phyloP scores from a whole-genome alignment of 2,113 vertebrate genomes.

The Progne subis region DNA sequence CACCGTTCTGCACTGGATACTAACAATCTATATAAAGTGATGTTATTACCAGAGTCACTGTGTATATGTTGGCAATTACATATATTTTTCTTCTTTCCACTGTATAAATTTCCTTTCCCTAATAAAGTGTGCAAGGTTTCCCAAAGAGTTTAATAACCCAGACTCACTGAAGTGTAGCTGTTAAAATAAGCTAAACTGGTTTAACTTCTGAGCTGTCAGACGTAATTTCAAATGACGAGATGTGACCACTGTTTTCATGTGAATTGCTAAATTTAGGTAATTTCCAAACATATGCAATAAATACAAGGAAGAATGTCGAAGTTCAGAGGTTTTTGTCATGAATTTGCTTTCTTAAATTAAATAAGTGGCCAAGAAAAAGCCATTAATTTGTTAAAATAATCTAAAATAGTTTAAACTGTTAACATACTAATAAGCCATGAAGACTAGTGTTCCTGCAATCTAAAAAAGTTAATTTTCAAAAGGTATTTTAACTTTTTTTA shows the following conservation, averaged over 20 bases:
- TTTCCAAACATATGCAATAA: constrained; percentile 43
- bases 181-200: constrained; percentile 72
- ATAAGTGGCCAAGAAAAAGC: background rate
- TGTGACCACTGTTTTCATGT: constrained; percentile 46
- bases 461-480: background rate
- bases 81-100: constrained; percentile 46
- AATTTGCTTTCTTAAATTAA: background rate
- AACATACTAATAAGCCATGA: background rate
- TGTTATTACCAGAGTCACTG: constrained; percentile 22
- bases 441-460: background rate
- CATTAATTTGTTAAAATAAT: background rate
- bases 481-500: constrained; percentile 41
- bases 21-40: background rate
- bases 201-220: constrained; percentile 71
- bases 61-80: constrained; percentile 48
- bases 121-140: constrained; percentile 67
- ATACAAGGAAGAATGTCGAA: background rate
- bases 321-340: background rate
- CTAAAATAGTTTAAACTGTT: background rate
- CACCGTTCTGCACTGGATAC: background rate
- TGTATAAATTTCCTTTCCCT: constrained; percentile 61
- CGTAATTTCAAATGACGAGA: constrained; percentile 49
- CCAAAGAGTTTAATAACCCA: constrained; percentile 68
- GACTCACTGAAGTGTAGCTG: constrained; percentile 61
- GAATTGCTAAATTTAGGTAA: constrained; percentile 51